Evolutionary conservation across 2,113 vertebrate genomes (phyloP), one percentile per base, ranked within the genome.

Genomic region (Sturnus vulgaris): DNA sequence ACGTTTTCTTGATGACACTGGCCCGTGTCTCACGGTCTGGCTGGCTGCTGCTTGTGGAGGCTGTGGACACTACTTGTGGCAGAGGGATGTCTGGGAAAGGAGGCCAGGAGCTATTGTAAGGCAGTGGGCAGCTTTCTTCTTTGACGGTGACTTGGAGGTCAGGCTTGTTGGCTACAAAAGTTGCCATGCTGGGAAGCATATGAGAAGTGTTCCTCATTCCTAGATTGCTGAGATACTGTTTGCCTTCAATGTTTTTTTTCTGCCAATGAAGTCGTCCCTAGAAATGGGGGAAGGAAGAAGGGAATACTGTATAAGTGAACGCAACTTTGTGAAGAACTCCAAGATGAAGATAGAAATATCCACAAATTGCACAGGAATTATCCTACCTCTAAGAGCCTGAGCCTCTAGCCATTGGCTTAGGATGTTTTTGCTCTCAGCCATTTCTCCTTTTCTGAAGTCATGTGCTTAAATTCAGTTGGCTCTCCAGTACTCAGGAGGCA

Each of bases 1-100:
- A 99, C 0, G 99, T 99, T 65, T 99, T 99, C 98, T 99, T 99
- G 97, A 99, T 99, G 97, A 99, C 99, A 0, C 99, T 99, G 81
- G 99, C 99, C 37, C 99, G 98, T 11, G 98, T 98, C 97, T 99
- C 99, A 4, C 98, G 98, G 92, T 97, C 97, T 17, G 98, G 96
- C 90, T 97, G 96, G 84, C 95, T 97, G 96, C 96, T 98, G 89
- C 93, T 97, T 33, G 98, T 96, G 79, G 98, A 96, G 25, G 96
- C 93, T 21, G 97, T 91, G 88, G 97, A 96, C 73, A 97, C 71
- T 6, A 96, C 95, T 85, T 97, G 97, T 20, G 97, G 42, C 55
- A 98, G 96, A 68, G 98, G 84, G 60, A 97, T 97, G 88, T 97
- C 98, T 92, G 98, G 72, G 42, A 98, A 97, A 79, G 97, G 71